Conservation (phyloP, 2,888 invertebrate genomes). For the Tuta absoluta region DNA sequence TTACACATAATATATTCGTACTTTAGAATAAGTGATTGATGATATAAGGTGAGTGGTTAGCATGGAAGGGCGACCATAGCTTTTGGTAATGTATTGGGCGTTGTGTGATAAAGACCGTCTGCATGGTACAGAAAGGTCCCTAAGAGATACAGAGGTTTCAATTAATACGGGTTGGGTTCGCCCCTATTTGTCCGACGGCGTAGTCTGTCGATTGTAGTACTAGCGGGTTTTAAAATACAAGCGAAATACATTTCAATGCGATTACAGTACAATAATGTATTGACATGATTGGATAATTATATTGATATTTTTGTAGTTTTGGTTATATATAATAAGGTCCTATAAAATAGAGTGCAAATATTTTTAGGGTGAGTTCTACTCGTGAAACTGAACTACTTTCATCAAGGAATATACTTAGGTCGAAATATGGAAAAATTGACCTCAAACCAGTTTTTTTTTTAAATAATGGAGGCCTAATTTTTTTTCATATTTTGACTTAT, state of each 20-base stretch:
- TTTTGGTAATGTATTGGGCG: conserved; percentile 75
- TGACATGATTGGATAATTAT: too few species aligned
- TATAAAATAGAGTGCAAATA: too few species aligned
- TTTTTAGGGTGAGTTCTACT: too few species aligned
- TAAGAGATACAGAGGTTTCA: conserved; percentile 48
- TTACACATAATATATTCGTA: background rate
- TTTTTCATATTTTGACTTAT: too few species aligned
- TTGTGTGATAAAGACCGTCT: conserved; percentile 53
- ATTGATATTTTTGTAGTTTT: background rate
- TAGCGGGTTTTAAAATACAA: background rate
- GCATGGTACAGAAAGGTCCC: conserved; percentile 60
- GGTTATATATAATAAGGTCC: too few species aligned
- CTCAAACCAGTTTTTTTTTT: too few species aligned
- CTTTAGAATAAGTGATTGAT: conserved; percentile 21
- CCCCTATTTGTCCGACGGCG: background rate
- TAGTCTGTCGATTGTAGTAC: background rate
- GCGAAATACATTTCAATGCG: background rate
- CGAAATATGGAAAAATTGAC: too few species aligned
- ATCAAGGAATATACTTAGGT: too few species aligned
- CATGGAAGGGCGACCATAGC: conserved; percentile 73
- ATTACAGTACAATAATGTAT: background rate
- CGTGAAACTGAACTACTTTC: too few species aligned
- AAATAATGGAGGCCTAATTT: too few species aligned
- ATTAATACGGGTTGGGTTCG: conserved; percentile 28
- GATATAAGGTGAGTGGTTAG: conserved; percentile 60